Conservation (phyloP, 2,797 vertebrate species). For the Hyperoplus lanceolatus region DNA sequence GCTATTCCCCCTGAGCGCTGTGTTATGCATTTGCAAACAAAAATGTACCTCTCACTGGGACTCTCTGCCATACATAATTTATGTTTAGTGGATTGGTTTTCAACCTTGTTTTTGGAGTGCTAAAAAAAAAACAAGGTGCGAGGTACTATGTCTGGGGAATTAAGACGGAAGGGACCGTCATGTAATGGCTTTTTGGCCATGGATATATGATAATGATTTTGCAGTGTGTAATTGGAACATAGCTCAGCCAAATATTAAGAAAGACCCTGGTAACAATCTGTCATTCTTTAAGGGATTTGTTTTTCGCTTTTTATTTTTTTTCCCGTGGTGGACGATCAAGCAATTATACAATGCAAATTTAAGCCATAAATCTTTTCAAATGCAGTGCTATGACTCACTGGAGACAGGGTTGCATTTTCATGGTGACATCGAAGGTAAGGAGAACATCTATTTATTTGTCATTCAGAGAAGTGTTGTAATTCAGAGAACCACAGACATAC, state of each 20-base stretch:
- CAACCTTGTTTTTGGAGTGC: conserved; percentile 47
- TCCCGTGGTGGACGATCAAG: conserved; percentile 26
- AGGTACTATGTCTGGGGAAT: conserved; percentile 25
- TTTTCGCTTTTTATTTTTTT: conserved; percentile 15
- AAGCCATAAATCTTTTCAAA: conserved; percentile 36
- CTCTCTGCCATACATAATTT: conserved; percentile 72
- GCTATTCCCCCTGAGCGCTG: conserved; percentile 55
- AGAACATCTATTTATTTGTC: background rate
- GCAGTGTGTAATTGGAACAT: conserved; percentile 41
- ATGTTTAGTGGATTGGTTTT: conserved; percentile 72
- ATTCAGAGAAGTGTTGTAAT: background rate
- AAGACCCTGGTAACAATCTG: conserved; percentile 17
- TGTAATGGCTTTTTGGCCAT: conserved; percentile 24
- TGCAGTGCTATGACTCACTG: background rate
- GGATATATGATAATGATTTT: conserved; percentile 43
- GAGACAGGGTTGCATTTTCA: conserved; percentile 13
- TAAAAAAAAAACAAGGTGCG: conserved; percentile 25
- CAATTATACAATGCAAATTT: conserved; percentile 55
- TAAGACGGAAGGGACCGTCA: conserved; percentile 39
- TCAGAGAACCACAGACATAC: no score
- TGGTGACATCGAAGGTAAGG: background rate
- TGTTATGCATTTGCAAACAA: conserved; percentile 75
- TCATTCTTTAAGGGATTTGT: conserved; percentile 20
- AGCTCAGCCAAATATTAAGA: conserved; percentile 29
- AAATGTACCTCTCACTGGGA: conserved; percentile 56